These are phyloP conservation scores for Malachius bipustulatus DNA, from an alignment of 2,888 invertebrate genomes.

Conservation along the genomic window DNA sequence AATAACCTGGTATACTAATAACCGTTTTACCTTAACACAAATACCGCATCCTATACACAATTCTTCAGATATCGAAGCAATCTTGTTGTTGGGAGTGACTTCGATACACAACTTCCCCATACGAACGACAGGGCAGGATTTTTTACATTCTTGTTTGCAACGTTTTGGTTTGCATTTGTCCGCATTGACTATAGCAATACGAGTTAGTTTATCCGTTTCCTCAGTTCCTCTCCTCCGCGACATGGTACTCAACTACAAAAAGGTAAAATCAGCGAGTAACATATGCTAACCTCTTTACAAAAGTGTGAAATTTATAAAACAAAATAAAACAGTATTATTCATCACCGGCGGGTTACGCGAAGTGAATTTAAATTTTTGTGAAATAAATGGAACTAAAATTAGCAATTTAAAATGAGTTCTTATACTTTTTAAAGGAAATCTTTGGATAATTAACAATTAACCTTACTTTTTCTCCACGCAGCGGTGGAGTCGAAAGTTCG, in stretches of 20 bases:
- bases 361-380: too few species aligned
- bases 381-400: too few species aligned
- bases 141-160: slow-evolving; percentile 98
- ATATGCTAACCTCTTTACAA: too few species aligned
- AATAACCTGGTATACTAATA: too few species aligned
- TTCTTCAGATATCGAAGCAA: slow-evolving; percentile 94
- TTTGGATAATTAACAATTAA: too few species aligned
- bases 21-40: slow-evolving; percentile 78
- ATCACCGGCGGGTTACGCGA: too few species aligned
- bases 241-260: slow-evolving; percentile 42
- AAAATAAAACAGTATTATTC: too few species aligned
- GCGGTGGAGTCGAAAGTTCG: too few species aligned
- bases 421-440: too few species aligned
- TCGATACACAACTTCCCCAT: slow-evolving; percentile 99
- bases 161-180: slow-evolving; percentile 99
- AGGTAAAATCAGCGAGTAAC: slow-evolving; percentile 18
- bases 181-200: slow-evolving; percentile 94
- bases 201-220: slow-evolving; percentile 85
- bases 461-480: too few species aligned
- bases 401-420: too few species aligned
- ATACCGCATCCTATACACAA: slow-evolving; percentile 99
- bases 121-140: slow-evolving; percentile 95
- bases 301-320: too few species aligned
- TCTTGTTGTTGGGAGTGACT: slow-evolving; percentile 90
- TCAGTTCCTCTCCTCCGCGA: slow-evolving; percentile 62